phyloP scores from a whole-genome alignment of 2,888 invertebrate genomes.

The Drosophila silvestris region DNA sequence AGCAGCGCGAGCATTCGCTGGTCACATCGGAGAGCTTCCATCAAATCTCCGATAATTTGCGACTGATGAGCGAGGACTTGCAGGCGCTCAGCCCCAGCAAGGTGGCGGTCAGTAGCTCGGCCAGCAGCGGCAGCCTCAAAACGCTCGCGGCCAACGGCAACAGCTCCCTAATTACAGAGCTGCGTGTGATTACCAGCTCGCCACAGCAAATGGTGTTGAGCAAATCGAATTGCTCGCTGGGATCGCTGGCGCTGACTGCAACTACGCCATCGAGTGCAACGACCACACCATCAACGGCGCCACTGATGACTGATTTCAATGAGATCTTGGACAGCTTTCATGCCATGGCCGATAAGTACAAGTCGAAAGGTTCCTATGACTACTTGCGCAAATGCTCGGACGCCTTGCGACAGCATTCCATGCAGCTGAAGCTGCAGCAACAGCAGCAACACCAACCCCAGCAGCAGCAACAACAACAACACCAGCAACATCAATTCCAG shows the following conservation, averaged over 20 bases:
- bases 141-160: constrained; percentile 52
- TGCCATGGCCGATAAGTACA: constrained; percentile 85
- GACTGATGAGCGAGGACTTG: constrained; percentile 85
- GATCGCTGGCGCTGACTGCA: constrained; percentile 56
- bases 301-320: constrained; percentile 83
- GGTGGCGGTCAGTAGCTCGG: constrained; percentile 68
- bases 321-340: constrained; percentile 85
- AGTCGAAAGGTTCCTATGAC: constrained; percentile 85
- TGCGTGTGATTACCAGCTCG: constrained; percentile 75
- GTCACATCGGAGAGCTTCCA: constrained; percentile 84
- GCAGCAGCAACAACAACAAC: constrained; percentile 57
- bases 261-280: constrained; percentile 74
- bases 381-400: constrained; percentile 85
- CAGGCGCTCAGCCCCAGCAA: constrained; percentile 84
- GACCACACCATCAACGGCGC: constrained; percentile 81
- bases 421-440: constrained; percentile 82
- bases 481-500: constrained; percentile 62
- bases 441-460: constrained; percentile 81
- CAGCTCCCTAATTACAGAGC: constrained; percentile 61
- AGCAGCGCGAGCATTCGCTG: constrained; percentile 81
- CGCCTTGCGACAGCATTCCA: constrained; percentile 84
- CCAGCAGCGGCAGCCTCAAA: constrained; percentile 76
- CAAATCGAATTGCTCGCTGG: constrained; percentile 70
- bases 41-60: constrained; percentile 85
- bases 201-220: constrained; percentile 71